Conservation (phyloP, 1,140 invertebrate species). For the Drosophila orosa region DNA sequence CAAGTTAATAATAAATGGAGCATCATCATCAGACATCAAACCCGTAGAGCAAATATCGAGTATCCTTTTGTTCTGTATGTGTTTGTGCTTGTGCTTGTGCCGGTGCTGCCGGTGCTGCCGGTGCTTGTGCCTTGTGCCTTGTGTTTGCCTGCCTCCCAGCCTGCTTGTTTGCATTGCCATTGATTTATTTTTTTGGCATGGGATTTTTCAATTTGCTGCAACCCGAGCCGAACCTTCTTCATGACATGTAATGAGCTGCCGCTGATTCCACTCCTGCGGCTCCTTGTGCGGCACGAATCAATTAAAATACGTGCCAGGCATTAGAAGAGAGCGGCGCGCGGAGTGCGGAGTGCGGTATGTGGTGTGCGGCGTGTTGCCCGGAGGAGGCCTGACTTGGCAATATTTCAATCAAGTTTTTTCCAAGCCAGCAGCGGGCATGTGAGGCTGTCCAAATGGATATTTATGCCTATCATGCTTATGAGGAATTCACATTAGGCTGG, state of each 20-base stretch:
- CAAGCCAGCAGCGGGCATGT: not conserved
- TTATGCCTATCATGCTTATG: constrained; percentile 78
- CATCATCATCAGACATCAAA: constrained; percentile 81
- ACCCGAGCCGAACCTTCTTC: constrained; percentile 9
- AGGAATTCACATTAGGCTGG: constrained; percentile 72
- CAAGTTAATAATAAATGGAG: constrained; percentile 84
- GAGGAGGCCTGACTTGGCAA: constrained; percentile 58
- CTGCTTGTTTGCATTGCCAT: constrained; percentile 75
- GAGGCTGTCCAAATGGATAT: constrained; percentile 47
- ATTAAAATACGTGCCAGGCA: constrained; percentile 79
- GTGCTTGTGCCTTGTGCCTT: constrained; percentile 11
- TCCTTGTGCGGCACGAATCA: constrained; percentile 72
- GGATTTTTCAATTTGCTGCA: constrained; percentile 52
- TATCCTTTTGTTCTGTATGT: constrained; percentile 62
- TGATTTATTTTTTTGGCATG: constrained; percentile 65
- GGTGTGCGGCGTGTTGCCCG: not conserved
- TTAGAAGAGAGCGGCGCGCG: constrained; percentile 51
- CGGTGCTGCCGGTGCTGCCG: not conserved
- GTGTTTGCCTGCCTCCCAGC: constrained; percentile 36
- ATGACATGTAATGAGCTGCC: constrained; percentile 72
- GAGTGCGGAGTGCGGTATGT: not conserved
- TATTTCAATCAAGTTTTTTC: constrained; percentile 62
- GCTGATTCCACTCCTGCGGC: constrained; percentile 39
- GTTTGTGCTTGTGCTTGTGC: constrained; percentile 6
- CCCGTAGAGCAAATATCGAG: constrained; percentile 73